Conservation (phyloP, 2,888 invertebrate species). For the Sepiola atlantica region DNA sequence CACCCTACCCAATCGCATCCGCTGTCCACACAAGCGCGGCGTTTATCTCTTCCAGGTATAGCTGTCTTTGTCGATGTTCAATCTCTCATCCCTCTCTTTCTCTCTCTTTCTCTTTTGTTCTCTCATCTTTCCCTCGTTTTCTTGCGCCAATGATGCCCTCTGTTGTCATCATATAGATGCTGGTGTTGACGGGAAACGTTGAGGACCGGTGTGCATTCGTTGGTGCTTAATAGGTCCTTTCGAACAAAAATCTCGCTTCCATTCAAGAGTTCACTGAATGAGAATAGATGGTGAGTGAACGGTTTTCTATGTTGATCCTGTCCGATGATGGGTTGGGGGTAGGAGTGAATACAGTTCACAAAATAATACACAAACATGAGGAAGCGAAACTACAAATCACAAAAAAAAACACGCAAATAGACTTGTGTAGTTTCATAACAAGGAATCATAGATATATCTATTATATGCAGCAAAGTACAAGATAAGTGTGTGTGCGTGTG, state of each 20-base stretch:
- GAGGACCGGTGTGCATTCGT: neutral
- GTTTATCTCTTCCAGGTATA: neutral
- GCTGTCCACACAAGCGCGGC: neutral
- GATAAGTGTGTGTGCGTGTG: too few relatives aligned
- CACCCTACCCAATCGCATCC: neutral
- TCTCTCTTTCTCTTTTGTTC: too few relatives aligned
- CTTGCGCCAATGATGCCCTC: neutral
- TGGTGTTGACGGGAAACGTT: neutral
- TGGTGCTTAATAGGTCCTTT: neutral
- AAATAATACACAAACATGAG: neutral
- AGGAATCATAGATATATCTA: too few relatives aligned
- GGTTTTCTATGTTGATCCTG: neutral
- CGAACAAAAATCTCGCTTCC: constrained; percentile 1
- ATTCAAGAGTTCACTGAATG: constrained; percentile 1
- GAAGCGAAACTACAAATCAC: neutral
- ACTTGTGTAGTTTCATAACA: too few relatives aligned
- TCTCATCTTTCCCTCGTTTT: too few relatives aligned
- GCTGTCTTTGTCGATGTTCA: neutral
- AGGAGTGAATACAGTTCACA: too few relatives aligned
- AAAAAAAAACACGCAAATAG: too few relatives aligned
- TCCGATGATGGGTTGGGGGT: neutral
- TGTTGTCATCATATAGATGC: neutral
- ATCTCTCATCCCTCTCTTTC: neutral
- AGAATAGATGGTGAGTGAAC: neutral
- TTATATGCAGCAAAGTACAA: too few relatives aligned